Evolutionary conservation across 2,113 vertebrate species (phyloP).

Genomic region (Narcine bancroftii): DNA sequence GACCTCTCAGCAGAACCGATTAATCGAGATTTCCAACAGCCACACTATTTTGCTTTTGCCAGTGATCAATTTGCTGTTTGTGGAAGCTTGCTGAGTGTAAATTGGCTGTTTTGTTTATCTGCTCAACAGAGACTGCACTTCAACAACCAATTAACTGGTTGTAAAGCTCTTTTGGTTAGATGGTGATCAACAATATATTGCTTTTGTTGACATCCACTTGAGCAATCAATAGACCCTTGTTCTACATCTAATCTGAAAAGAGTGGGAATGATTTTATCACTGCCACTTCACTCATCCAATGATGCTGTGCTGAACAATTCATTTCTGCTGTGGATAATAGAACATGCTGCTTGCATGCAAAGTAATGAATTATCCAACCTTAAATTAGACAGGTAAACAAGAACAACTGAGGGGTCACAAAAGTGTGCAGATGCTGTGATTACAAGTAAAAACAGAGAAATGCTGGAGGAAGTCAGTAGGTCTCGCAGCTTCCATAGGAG

Average conservation of each 20-base stretch:
- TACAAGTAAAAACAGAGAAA: no score
- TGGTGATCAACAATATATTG: background rate
- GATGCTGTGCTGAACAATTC: background rate
- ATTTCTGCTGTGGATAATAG: background rate
- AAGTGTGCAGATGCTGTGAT: no score
- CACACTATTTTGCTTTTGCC: no score
- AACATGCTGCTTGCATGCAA: no score
- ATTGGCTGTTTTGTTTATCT: background rate
- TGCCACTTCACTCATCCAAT: no score
- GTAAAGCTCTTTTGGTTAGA: background rate
- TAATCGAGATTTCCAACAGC: no score
- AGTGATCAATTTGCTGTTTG: background rate
- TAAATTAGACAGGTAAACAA: no score
- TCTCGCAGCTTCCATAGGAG: no score
- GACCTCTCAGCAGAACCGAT: no score
- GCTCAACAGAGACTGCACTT: background rate
- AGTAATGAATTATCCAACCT: background rate
- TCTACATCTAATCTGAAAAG: background rate
- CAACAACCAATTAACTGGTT: background rate
- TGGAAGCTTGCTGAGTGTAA: background rate
- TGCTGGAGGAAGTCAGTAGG: no score
- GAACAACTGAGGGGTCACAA: no score
- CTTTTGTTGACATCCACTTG: background rate
- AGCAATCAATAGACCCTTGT: background rate
- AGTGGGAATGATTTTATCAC: background rate